phyloP scores from a whole-genome alignment of 2,797 vertebrate genomes.

The Macropus fuliginosus region DNA sequence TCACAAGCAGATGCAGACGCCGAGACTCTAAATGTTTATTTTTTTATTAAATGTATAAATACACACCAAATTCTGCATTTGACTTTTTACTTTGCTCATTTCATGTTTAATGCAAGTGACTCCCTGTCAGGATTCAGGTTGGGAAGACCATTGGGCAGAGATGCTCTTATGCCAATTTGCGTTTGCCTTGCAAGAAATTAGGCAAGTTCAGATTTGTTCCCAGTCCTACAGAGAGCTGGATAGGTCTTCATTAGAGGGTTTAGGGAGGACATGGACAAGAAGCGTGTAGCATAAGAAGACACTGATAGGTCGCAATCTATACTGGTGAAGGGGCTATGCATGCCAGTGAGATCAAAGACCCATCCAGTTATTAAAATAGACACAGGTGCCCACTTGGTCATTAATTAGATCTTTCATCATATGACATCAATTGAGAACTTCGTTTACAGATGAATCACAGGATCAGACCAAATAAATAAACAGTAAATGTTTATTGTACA shows the following conservation, averaged over 20 bases:
- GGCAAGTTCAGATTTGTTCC: conserved; percentile 11
- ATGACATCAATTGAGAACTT: background rate
- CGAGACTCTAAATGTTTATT: too few species aligned
- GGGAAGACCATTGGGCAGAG: background rate
- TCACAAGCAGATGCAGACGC: too few species aligned
- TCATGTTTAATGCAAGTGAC: background rate
- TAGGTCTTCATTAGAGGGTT: background rate
- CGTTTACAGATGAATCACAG: background rate
- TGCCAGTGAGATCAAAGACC: background rate
- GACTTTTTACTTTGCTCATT: background rate
- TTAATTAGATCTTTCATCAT: background rate
- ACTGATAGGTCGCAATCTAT: background rate
- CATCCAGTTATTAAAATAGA: background rate
- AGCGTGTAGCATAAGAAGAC: background rate
- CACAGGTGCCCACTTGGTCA: background rate
- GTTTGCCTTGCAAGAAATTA: background rate
- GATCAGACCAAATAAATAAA: background rate
- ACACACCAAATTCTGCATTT: background rate
- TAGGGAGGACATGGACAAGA: background rate
- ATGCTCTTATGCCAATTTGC: background rate
- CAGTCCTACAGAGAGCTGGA: background rate
- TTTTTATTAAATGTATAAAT: background rate
- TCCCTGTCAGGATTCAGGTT: background rate
- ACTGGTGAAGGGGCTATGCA: background rate
- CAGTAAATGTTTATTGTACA: background rate